phyloP scores from a whole-genome alignment of 2,797 vertebrate genomes.

The Eurystomus glaucurus region DNA sequence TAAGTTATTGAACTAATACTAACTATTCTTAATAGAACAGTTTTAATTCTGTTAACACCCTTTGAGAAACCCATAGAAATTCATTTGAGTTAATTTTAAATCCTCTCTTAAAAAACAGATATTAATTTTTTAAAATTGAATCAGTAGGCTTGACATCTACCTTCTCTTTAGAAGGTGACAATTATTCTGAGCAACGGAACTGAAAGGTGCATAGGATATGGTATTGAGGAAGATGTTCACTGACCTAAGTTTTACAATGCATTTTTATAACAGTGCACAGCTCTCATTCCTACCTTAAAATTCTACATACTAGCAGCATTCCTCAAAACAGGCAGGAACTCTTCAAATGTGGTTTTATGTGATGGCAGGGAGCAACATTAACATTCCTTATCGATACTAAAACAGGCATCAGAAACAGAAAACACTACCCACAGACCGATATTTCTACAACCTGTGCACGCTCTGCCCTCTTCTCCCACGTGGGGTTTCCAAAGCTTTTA shows the following conservation, averaged over 20 bases:
- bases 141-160: neutral
- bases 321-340: neutral
- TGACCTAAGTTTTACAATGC: neutral
- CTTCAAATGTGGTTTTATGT: neutral
- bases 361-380: neutral
- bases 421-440: fast-evolving
- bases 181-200: neutral
- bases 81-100: neutral
- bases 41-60: neutral
- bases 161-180: neutral
- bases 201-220: fast-evolving
- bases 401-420: neutral
- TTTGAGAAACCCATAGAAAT: neutral
- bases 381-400: neutral
- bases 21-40: neutral
- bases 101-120: neutral
- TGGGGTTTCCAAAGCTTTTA: neutral
- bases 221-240: neutral
- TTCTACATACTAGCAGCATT: neutral
- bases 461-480: neutral
- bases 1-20: neutral
- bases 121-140: neutral
- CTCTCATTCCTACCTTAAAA: neutral
- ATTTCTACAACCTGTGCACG: neutral
- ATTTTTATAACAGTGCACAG: neutral